Base-by-base conservation (phyloP, 2,888 invertebrate genomes). In the Oscheius sp. region DNA sequence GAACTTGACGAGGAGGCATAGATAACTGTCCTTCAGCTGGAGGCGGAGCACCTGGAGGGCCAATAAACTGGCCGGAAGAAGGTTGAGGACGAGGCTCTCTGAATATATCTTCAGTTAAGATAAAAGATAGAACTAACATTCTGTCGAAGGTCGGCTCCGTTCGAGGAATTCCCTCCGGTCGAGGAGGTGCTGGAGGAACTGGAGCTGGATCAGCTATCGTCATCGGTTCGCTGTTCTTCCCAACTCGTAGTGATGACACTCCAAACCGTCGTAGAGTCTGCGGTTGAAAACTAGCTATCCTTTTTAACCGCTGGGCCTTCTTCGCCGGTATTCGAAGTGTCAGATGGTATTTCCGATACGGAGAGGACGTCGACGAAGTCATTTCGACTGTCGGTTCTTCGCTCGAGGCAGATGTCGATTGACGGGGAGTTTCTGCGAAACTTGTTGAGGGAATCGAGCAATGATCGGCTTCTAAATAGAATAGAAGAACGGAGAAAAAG, bases 221-320 rank as follows among this genome's bases (percentile, higher is more conserved):
- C 20, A 67, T 45, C 9, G 57, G 24, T 20, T 67, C 63, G n/a
- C 36, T 59, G 47, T 67, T 28, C 20, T 45, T 56, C 20, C 44
- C 51, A 8, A 65, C 38, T 41, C n/a, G n/a, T 20, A 14, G 41
- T 12, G 20, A 24, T 28, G 33, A 45, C 65, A 1, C n/a, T 68
- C 76, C 75, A 65, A 77, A 47, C 50, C 70, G 54, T 17, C 75
- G 50, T 32, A 79, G 28, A 8, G 79, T 70, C 38, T 70, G 70
- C 20, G 79, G 79, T 51, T 75, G 79, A 65, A 68, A 64, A 45
- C 47, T 72, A 3, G 75, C 73, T 44, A 79, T 75, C 44, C 79
- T 33, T 69, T 77, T 77, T n/a, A 79, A 57, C 45, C 73, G 67
- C 28, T 67, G 50, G 12, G 77, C 79, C 14, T 73, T 70, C 62